Evolutionary conservation across 2,113 vertebrate species (phyloP), one percentile per base, ranked within the genome.

Genomic region (Protomyctophum bolini): DNA sequence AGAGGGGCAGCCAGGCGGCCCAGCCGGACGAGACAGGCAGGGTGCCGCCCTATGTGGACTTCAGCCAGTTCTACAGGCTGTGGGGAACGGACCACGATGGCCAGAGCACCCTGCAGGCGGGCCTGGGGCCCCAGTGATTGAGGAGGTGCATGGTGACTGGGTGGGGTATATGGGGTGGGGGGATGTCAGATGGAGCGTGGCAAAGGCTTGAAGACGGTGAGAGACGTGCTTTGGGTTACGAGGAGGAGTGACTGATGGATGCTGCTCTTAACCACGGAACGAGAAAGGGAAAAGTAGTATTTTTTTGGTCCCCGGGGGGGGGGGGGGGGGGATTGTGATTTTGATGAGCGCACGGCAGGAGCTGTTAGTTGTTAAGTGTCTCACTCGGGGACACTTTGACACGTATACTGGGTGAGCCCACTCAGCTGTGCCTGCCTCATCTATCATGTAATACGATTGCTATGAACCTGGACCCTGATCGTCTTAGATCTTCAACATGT

Each of bases 41-140:
- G 0, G 98, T 99, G 0, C 97, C 97, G 9, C 97, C 98, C 1
- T 99, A 99, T 0, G 97, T 99, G 88, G 98, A 99, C 94, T 99
- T 99, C 81, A 95, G 91, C 0, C 95, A 98, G 78, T 99, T 99
- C 79, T 98, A 98, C 90, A 91, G 91, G 10, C 91, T 98, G 66
- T 99, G 97, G 97, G 96, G 95, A 3, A 87, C 92, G 12, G 97
- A 99, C 84, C 96, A 98, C 0, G 97, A 99, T 10, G 69, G 84
- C 21, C 87, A 84, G 73, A 88, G 76, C 69, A 58, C 80, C 50
- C 87, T n/a, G n/a, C n/a, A 85, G 14, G 82, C 86, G 8, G 88
- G 84, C 45, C 33, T 87, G 46, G 90, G 87, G 64, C 87, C 88
- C 6, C 86, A 91, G 70, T 90, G 73, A 87, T 14, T 10, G 55